Evolutionary conservation across 2,797 vertebrate species (phyloP), one percentile per base, ranked within the genome.

Genomic region (Streptopelia turtur): DNA sequence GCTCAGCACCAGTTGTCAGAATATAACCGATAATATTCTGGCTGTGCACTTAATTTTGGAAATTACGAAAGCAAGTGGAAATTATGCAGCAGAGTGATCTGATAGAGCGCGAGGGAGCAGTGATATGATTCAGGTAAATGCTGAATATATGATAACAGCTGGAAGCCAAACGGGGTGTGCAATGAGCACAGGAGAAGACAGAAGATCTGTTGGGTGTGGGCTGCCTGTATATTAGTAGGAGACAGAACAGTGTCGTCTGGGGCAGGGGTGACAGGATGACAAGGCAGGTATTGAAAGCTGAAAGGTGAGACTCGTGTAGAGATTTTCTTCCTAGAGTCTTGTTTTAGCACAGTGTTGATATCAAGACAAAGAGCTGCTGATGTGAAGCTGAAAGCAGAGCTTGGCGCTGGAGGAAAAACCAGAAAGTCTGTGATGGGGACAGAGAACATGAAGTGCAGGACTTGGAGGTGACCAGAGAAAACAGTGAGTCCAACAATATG

Each of bases 401-500:
- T 66, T 30, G 30, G 6, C 13, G 57, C 74, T 60, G 69, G 82
- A 86, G 94, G 87, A 66, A 65, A 78, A 81, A 71, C 37, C 30
- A 13, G 72, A 16, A 11, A 12, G 16, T 74, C 59, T 68, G 55
- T 28, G 24, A 8, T 49, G 71, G 68, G 65, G 89, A 74, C 68
- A 37, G 43, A 77, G 60, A 74, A 3, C 3, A 14, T 56, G 64
- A 68, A 72, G 59, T 55, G 49, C 64, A 27, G 12, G 64, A 30
- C 65, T 60, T 45, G 86, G 83, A 63, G 45, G 5, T 31, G 69
- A 52, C 11, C 68, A 10, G 56, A 55, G 65, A 18, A 47, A 56
- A 49, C 8, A 23, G 20, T 0, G 17, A 30, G 56, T n/a, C 3
- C 3, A 49, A 35, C 25, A 43, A 18, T 49, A n/a, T 1, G 0